Percentiles rank a stretch among this genome's conserved stretches.
Conservation (phyloP, 2,888 invertebrate genomes). For the Halictus ligatus region DNA sequence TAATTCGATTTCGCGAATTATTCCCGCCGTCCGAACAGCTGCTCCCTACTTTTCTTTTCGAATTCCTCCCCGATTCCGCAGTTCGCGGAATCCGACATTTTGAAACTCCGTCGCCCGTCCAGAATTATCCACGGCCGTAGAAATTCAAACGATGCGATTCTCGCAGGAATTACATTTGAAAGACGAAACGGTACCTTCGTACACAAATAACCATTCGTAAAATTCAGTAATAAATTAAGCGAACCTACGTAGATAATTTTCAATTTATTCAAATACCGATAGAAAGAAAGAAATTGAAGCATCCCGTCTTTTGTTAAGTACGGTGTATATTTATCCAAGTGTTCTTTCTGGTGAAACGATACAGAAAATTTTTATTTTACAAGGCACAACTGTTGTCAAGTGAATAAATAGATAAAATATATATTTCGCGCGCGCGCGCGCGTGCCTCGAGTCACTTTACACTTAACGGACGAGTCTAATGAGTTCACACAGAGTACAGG, state of each 20-base stretch:
- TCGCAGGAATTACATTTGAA: neutral
- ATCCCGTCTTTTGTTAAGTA: too few species aligned
- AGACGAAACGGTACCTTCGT: neutral
- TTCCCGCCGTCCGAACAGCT: slow-evolving; percentile 22
- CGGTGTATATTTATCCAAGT: too few species aligned
- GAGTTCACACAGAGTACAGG: neutral
- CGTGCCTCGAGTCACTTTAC: neutral
- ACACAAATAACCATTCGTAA: neutral
- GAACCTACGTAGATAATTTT: too few species aligned
- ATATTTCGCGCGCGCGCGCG: too few species aligned
- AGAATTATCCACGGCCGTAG: neutral
- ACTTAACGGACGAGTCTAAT: neutral
- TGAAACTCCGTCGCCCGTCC: neutral
- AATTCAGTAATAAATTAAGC: neutral
- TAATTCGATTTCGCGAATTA: slow-evolving; percentile 58
- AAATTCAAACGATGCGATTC: neutral
- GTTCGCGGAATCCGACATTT: neutral
- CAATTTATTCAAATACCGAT: too few species aligned
- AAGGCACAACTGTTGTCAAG: too few species aligned
- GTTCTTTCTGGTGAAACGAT: too few species aligned
- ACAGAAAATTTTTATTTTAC: too few species aligned
- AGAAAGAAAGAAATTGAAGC: too few species aligned
- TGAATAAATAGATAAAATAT: too few species aligned
- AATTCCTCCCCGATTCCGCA: neutral
- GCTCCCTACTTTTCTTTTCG: neutral